A percentile compares a stretch with the other conserved stretches of the same genome.
Evolutionary conservation across 2,888 invertebrate species (phyloP).

Genomic region (Amphipyra tragopoginis): DNA sequence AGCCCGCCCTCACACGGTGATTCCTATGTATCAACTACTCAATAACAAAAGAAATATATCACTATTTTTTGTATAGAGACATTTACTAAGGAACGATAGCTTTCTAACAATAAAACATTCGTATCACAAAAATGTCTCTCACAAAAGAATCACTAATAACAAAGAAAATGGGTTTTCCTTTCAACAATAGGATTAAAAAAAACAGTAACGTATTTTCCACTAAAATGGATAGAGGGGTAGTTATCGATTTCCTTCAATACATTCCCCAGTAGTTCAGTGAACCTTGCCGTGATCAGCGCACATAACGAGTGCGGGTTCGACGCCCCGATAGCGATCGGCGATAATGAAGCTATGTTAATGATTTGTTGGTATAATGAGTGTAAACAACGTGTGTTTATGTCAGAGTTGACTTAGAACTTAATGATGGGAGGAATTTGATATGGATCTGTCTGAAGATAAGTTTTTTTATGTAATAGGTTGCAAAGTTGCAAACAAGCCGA

Average conservation of each 20-base stretch:
- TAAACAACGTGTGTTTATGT: conserved; percentile 42
- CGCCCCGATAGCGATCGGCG: conserved; percentile 43
- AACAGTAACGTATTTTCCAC: conserved; percentile 25
- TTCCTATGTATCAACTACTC: too few relatives aligned
- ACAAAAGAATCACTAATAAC: not conserved
- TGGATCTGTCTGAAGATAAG: not conserved
- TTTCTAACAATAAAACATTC: not conserved
- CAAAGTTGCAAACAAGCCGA: too few relatives aligned
- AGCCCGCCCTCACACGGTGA: too few relatives aligned
- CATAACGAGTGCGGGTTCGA: conserved; percentile 51
- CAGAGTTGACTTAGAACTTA: not conserved
- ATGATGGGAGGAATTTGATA: conserved; percentile 6
- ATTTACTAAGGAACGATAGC: too few relatives aligned
- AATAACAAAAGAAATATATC: too few relatives aligned
- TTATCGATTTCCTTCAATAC: conserved; percentile 53
- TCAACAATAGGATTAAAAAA: conserved; percentile 13
- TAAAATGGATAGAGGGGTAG: conserved; percentile 23
- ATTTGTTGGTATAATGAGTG: conserved; percentile 16
- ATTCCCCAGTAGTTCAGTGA: conserved; percentile 53
- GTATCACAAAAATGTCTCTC: too few relatives aligned
- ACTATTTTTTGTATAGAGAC: too few relatives aligned
- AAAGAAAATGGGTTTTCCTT: conserved; percentile 7
- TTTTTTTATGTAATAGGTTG: too few relatives aligned
- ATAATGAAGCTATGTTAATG: conserved; percentile 52
- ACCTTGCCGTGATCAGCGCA: conserved; percentile 50